Percentiles rank a stretch among this genome's conserved stretches.
phyloP scores from a whole-genome alignment of 2,797 vertebrate species.

The Phylloscopus collybita region DNA sequence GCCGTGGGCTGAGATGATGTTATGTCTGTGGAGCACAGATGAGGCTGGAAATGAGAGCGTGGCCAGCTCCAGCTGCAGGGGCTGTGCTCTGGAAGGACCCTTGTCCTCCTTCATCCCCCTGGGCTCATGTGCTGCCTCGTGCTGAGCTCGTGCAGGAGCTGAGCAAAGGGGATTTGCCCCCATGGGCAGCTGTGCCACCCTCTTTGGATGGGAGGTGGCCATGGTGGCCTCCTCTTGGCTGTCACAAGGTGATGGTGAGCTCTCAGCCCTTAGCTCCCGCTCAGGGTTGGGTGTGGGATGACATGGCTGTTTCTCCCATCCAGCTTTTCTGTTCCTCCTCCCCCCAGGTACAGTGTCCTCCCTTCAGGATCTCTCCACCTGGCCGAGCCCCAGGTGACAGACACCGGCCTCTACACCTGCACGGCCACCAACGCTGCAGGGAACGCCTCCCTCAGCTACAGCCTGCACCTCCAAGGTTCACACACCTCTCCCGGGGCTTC shows the following conservation, averaged over 20 bases:
- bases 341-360: slow-evolving; percentile 83
- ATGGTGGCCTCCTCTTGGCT: not conserved
- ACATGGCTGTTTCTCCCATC: not conserved
- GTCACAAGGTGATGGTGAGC: not conserved
- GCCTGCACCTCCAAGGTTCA: slow-evolving; percentile 84
- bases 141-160: not conserved
- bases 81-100: not conserved
- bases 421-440: slow-evolving; percentile 86
- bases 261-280: not conserved
- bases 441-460: slow-evolving; percentile 82
- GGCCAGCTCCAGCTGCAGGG: slow-evolving; percentile 45
- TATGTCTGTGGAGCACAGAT: slow-evolving; percentile 43
- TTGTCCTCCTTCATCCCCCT: accelerated
- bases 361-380: slow-evolving; percentile 87
- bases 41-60: not conserved
- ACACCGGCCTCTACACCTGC: slow-evolving; percentile 88
- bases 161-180: not conserved
- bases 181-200: not conserved
- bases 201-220: not conserved
- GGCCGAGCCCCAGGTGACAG: slow-evolving; percentile 79
- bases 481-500: not conserved
- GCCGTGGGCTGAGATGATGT: slow-evolving; percentile 57
- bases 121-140: accelerated
- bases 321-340: not conserved
- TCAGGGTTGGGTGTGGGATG: not conserved